Percentiles rank a stretch among this genome's conserved stretches.
Evolutionary conservation across 2,113 vertebrate species (phyloP).

Genomic region (Ramphastos sulfuratus): DNA sequence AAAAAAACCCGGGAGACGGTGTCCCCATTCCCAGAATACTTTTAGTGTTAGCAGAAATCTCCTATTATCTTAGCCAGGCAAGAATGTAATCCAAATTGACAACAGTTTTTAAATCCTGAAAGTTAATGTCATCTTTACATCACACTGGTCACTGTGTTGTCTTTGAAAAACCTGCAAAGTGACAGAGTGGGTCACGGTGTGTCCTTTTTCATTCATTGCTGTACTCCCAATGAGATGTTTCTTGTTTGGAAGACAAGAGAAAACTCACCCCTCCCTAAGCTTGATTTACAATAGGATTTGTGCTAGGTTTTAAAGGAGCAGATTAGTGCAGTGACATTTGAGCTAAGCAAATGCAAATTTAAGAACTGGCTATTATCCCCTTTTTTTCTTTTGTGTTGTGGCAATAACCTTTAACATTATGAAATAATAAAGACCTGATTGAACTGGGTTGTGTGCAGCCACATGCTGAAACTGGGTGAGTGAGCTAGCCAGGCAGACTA

Average conservation of each 20-base stretch:
- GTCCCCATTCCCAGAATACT: neutral
- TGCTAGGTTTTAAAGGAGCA: neutral
- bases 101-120: neutral
- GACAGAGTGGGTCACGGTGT: neutral
- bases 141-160: neutral
- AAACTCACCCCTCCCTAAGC: neutral
- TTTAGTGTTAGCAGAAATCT: neutral
- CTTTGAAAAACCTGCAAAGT: neutral
- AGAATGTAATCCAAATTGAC: neutral
- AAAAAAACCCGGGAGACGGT: neutral
- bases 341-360: slow-evolving; percentile 18
- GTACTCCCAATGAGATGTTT: neutral
- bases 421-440: slow-evolving; percentile 34
- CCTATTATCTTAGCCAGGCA: neutral
- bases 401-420: slow-evolving; percentile 25
- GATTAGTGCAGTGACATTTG: neutral
- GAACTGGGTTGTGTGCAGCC: neutral
- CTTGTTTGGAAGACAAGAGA: neutral
- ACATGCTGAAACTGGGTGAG: neutral
- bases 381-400: neutral
- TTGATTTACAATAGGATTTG: neutral
- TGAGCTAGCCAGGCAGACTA: neutral
- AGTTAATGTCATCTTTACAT: neutral
- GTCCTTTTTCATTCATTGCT: neutral
- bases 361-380: neutral